Base-by-base conservation (phyloP, 2,888 invertebrate species). In the Dastarcus helophoroides region DNA sequence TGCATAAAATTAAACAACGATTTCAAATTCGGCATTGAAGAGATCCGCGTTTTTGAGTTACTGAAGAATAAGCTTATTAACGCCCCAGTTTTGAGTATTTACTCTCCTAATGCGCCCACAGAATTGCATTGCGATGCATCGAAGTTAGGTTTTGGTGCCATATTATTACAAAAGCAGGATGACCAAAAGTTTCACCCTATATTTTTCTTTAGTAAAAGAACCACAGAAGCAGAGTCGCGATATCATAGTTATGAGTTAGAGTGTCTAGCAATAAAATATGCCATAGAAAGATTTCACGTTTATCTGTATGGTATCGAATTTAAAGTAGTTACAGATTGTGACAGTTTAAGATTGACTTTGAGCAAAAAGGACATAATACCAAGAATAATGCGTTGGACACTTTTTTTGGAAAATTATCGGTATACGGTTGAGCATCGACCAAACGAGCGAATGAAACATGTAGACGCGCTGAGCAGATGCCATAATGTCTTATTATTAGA, bases 171-270 rank as follows among this genome's bases (percentile, higher is more conserved):
- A 35, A 41, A 37, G 19, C 50, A 54, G 26, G 5, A 27, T 0
- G 47, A 51, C 36, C 30, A 29, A 3, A 37, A 41, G 14, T 42
- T 52, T 14, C 47, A 54, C 16, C 53, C 53, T 0, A 32, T 54
- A 1, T 50, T 50, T 30, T 52, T 49, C 37, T 55, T 50, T 38
- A 51, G 50, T 3, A 50, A 51, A 32, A 36, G 47, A 17, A 48
- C 53, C 1, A 45, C 47, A 1, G 41, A 39, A 1, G 26, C 30
- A 1, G 52, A 54, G 35, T 35, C 45, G 1, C 48, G 42, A 26
- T 54, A 49, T 22, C 53, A 54, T 30, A 52, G 51, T 35, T 58
- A 46, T 32, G 53, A 56, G 28, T 24, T 56, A 5, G 53, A 56
- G 36, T 40, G 39, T 3, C 23, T 53, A 3, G 40, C 46, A 12